Conservation (phyloP, 2,113 vertebrate species). For the Centropus unirufus region DNA sequence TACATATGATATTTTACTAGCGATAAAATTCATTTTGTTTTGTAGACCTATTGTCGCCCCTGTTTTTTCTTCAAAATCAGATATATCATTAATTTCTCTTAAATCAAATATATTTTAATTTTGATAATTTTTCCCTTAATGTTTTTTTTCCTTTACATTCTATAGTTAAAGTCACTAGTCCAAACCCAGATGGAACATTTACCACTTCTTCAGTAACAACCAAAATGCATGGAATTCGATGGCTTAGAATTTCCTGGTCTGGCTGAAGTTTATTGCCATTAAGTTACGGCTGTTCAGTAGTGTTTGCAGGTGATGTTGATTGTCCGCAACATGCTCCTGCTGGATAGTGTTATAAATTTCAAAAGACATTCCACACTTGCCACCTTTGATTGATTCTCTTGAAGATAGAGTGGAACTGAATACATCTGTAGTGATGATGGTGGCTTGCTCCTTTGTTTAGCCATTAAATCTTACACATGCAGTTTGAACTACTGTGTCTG, state of each 20-base stretch:
- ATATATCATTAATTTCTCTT: not conserved
- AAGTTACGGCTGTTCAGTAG: not conserved
- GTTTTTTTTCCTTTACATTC: no score
- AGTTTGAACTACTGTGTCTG: not conserved
- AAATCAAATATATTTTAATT: not conserved
- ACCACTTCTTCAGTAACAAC: not conserved
- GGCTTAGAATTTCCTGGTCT: not conserved
- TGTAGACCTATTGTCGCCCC: not conserved
- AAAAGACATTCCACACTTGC: not conserved
- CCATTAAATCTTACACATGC: not conserved
- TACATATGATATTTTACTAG: not conserved
- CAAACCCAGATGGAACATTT: not conserved
- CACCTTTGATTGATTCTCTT: not conserved
- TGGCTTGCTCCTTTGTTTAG: not conserved
- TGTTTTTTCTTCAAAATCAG: not conserved
- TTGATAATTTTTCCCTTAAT: not conserved
- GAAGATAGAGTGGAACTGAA: not conserved
- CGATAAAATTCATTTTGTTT: not conserved
- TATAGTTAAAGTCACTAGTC: not conserved
- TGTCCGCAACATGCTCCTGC: not conserved
- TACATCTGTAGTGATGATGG: fast-evolving
- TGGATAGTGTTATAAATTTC: not conserved
- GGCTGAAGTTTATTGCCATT: not conserved
- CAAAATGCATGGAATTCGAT: not conserved
- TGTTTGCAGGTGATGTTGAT: not conserved